Evolutionary conservation across 2,113 vertebrate genomes (phyloP).

Genomic region (Halcyon malimbica): DNA sequence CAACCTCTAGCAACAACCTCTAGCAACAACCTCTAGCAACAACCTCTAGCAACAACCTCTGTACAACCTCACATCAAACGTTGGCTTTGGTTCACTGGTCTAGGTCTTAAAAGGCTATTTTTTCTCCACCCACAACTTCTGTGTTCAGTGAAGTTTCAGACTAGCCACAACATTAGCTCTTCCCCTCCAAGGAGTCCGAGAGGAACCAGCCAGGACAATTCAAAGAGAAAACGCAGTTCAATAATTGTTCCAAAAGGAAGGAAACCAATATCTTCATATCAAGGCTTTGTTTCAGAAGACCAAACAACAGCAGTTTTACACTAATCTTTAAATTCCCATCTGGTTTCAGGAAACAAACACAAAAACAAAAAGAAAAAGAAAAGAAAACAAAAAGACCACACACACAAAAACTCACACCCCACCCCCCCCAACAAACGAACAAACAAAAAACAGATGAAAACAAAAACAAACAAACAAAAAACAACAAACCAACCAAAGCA

Average conservation of each 20-base stretch:
- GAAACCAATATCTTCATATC: background rate
- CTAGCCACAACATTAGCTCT: background rate
- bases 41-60: background rate
- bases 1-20: background rate
- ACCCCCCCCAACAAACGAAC: too few relatives aligned
- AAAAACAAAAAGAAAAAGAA: background rate
- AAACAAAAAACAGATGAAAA: too few relatives aligned
- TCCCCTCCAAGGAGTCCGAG: background rate
- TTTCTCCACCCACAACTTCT: background rate
- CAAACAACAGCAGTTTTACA: background rate
- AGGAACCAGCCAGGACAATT: background rate
- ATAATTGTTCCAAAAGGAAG: background rate
- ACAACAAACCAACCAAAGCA: too few relatives aligned
- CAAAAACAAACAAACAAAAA: too few relatives aligned
- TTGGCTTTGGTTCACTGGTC: background rate
- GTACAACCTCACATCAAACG: background rate
- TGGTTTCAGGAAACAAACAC: background rate
- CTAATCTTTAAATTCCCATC: background rate
- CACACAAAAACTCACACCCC: too few relatives aligned
- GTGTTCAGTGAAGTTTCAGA: background rate
- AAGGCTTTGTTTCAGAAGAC: background rate
- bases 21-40: too few relatives aligned
- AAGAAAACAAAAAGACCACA: background rate
- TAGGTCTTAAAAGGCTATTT: background rate
- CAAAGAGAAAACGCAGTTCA: background rate